Base-by-base conservation (phyloP, 2,888 invertebrate genomes). In the Lasius platythorax region DNA sequence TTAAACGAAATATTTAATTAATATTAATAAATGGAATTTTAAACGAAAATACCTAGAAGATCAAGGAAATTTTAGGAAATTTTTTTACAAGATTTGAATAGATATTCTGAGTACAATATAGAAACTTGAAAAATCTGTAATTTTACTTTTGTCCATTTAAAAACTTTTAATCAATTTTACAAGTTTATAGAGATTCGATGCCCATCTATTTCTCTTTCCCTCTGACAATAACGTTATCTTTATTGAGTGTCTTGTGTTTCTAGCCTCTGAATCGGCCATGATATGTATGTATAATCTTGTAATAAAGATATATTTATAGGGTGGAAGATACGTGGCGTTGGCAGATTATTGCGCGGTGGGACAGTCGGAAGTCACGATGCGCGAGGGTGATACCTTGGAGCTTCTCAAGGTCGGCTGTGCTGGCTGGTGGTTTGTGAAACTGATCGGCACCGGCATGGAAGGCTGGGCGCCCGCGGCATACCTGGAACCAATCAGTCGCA, bases 391-490 rank as follows among this genome's bases (percentile, higher is more conserved):
- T 95, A 96, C 97, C 92, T 97, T 99, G 91, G 98, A 98, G 95
- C 96, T 99, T 91, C 96, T 98, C 91, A 98, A 98, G 95, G 97
- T 98, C 91, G 99, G 99, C 94, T 98, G 98, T 95, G 98, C 98
- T 91, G 99, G 99, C 91, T 99, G 99, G 99, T 99, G 99, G 99
- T 98, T 98, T 96, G 98, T 99, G 94, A 97, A 98, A 93, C 96
- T 98, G 83, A 96, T 97, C 94, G 97, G 98, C 90, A 95, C 96
- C 86, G 96, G 96, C 91, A 96, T 97, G 93, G 98, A 98, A 95
- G 99, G 99, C 90, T 99, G 99, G 99, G 98, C 98, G 85, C 99
- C 99, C 82, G 98, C 98, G 75, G 98, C 98, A 50, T 99, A 98
- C 95, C 96, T 99, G 95, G 98, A 98, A 95, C 96, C 96, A 89